Evolutionary conservation across 2,888 invertebrate species (phyloP).

Genomic region (Nymphalis urticae): DNA sequence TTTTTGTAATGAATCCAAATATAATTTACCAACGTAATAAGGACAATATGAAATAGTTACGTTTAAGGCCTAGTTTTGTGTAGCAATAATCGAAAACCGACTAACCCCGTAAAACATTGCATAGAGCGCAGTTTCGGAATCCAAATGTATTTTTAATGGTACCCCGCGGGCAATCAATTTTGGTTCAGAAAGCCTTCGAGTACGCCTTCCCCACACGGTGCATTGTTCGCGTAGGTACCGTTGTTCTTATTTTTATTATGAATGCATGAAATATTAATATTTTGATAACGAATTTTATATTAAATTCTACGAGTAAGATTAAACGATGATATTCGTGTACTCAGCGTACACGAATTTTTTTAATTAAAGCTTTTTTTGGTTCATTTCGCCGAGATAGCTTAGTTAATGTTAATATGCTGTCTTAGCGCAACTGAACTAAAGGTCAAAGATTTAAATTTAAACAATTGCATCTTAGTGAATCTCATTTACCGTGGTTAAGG

Average conservation of each 20-base stretch:
- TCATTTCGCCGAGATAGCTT: not conserved
- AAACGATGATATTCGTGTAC: not conserved
- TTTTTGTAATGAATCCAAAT: not conserved
- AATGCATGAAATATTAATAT: conserved; percentile 31
- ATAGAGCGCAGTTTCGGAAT: conserved; percentile 42
- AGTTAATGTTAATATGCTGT: too few species aligned
- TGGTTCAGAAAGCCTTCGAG: conserved; percentile 46
- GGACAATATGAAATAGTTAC: not conserved
- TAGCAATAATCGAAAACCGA: conserved; percentile 35
- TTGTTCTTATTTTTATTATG: conserved; percentile 37
- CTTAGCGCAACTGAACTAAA: too few species aligned
- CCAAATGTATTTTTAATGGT: conserved; percentile 65
- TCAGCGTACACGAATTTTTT: not conserved
- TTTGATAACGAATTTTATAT: conserved; percentile 8
- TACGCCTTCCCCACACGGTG: conserved; percentile 33
- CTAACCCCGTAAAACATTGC: conserved; percentile 42
- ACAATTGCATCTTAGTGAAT: too few species aligned
- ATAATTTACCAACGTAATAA: not conserved
- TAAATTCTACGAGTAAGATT: not conserved
- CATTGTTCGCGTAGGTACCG: conserved; percentile 34
- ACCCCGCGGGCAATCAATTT: conserved; percentile 56
- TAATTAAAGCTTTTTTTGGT: not conserved
- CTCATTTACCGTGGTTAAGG: too few species aligned
- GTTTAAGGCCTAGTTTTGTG: conserved; percentile 28
- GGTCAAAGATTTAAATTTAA: too few species aligned